Evolutionary conservation across 2,888 invertebrate genomes (phyloP).

Genomic region (Monopis laevigella): DNA sequence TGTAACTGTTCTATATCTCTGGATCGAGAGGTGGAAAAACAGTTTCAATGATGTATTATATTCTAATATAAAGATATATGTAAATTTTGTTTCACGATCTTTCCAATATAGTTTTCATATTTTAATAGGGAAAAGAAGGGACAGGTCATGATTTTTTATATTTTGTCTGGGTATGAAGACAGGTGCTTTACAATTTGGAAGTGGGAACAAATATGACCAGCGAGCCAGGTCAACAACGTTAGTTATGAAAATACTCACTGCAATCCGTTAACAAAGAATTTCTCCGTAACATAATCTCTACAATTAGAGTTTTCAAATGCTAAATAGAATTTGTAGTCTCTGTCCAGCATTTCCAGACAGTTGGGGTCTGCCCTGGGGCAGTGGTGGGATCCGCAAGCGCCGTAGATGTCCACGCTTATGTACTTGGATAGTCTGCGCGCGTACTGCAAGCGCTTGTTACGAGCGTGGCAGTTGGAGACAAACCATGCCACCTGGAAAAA

Average conservation of each 20-base stretch:
- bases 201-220: too few species aligned
- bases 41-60: too few species aligned
- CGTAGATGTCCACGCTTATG: slow-evolving; percentile 92
- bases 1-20: too few species aligned
- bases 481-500: slow-evolving; percentile 88
- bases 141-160: too few species aligned
- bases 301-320: slow-evolving; percentile 98
- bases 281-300: slow-evolving; percentile 95
- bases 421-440: slow-evolving; percentile 86
- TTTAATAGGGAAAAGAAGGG: too few species aligned
- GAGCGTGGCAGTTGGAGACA: slow-evolving; percentile 95
- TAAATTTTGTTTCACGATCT: too few species aligned
- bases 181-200: too few species aligned
- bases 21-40: too few species aligned
- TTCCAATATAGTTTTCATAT: too few species aligned
- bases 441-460: slow-evolving; percentile 88
- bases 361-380: slow-evolving; percentile 86
- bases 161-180: too few species aligned
- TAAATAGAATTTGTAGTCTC: slow-evolving; percentile 95
- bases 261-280: slow-evolving; percentile 95
- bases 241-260: slow-evolving; percentile 66
- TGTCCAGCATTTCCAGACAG: slow-evolving; percentile 90
- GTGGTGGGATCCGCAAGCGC: slow-evolving; percentile 85
- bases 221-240: too few species aligned
- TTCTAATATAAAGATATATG: too few species aligned